A percentile compares a stretch with the other conserved stretches of the same genome.
Conservation (phyloP, 2,797 vertebrate genomes). For the Rhyacichthys aspro region DNA sequence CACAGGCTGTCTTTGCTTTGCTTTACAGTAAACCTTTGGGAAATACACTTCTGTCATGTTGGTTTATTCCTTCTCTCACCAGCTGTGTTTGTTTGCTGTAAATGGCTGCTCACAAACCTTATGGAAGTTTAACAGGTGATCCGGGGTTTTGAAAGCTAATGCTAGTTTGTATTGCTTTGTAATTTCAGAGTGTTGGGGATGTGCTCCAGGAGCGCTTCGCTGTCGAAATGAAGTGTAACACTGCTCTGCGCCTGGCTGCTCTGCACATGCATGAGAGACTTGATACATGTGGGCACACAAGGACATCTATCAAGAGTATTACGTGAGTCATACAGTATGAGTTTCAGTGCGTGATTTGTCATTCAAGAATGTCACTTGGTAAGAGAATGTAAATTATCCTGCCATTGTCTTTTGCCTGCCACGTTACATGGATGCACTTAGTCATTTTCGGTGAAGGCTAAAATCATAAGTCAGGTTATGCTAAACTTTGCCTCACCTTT, state of each 20-base stretch:
- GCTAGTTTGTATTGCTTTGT: conserved; percentile 14
- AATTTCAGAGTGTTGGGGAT: conserved; percentile 92
- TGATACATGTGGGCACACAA: conserved; percentile 89
- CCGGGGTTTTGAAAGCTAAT: background rate
- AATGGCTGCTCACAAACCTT: conserved; percentile 15
- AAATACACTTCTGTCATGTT: conserved; percentile 39
- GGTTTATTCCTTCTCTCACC: conserved; percentile 38
- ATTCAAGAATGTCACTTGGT: conserved; percentile 3
- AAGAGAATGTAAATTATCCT: conserved; percentile 5
- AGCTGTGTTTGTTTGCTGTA: conserved; percentile 39
- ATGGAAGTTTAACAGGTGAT: background rate
- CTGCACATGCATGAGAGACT: conserved; percentile 97
- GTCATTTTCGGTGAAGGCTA: conserved; percentile 1
- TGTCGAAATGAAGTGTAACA: conserved; percentile 97
- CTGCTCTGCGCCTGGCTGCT: conserved; percentile 91
- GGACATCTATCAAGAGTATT: conserved; percentile 93
- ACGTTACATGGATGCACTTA: background rate
- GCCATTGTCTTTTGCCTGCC: conserved; percentile 1
- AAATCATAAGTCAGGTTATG: background rate
- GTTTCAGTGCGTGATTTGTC: conserved; percentile 11
- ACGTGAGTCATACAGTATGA: conserved; percentile 83
- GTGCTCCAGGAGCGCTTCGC: conserved; percentile 96
- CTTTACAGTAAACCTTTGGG: conserved; percentile 25
- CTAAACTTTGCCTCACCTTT: background rate
- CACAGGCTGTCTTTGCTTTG: conserved; percentile 24